Evolutionary conservation across 2,113 vertebrate genomes (phyloP), one percentile per base, ranked within the genome.

Genomic region (Rynchops niger): DNA sequence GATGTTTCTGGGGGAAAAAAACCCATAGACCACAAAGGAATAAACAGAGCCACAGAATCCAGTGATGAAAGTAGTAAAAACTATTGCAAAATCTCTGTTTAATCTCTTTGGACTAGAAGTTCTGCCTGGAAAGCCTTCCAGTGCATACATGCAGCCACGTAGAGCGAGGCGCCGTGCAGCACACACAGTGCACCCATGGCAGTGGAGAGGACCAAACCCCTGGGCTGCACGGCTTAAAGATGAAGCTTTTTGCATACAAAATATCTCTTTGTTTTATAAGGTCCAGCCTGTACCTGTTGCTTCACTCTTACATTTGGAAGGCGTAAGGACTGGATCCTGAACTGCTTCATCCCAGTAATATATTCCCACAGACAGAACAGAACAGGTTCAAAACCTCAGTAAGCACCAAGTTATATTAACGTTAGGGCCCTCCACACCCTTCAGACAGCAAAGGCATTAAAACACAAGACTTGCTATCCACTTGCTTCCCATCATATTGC

Each of bases 161-260:
- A 5, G 12, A 65, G 30, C 1, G 9, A 83, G 71, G 30, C 34
- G 30, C 61, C 29, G 5, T 1, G 17, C 16, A n/a, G 47, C 27
- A 36, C 32, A 3, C 12, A 3, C 8, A 7, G 14, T 1, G 22
- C 45, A 17, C 22, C 36, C 1, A 0, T 6, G 38, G 52, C 61
- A 38, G 12, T 3, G 15, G 0, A 21, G 38, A 62, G 38, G 26
- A 43, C 36, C 27, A 76, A 15, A 2, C 12, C 66, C 23, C 18
- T 4, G 13, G 23, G 8, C 15, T 4, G 9, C 29, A 16, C 42
- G 43, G 2, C n/a, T 32, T 5, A 29, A 6, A 29, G 22, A 30
- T 2, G 14, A 43, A 58, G 9, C 52, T n/a, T 63, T 52, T 12
- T 29, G 27, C 55, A 74, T 8, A 32, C 20, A 30, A 67, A 58